These are phyloP conservation scores for Agrochola lychnidis DNA, from an alignment of 2,888 invertebrate species.

Conservation along the genomic window DNA sequence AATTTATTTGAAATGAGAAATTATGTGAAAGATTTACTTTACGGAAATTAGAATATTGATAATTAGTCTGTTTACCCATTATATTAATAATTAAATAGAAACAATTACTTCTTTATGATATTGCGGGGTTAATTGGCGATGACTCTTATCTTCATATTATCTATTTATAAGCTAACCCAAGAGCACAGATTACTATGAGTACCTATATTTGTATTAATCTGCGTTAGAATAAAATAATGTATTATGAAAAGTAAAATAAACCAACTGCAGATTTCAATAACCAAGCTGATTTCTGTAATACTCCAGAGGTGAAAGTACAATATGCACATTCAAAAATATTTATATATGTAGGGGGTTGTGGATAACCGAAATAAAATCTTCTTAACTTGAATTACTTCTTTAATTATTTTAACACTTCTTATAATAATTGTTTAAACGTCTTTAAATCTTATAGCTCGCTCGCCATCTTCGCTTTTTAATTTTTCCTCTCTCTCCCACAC, in stretches of 20 bases:
- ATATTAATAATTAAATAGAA: constrained; percentile 27
- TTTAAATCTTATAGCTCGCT: too few relatives aligned
- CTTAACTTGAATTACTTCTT: too few relatives aligned
- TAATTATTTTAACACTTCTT: too few relatives aligned
- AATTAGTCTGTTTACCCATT: constrained; percentile 18
- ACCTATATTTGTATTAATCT: background rate
- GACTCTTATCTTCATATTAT: constrained; percentile 20
- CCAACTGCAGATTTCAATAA: background rate
- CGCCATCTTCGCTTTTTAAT: too few relatives aligned
- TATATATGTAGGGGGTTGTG: too few relatives aligned
- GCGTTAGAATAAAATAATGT: background rate
- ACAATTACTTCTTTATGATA: constrained; percentile 19
- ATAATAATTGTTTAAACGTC: too few relatives aligned
- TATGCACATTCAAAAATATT: too few relatives aligned
- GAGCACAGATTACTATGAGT: constrained; percentile 8
- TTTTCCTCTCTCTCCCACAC: too few relatives aligned
- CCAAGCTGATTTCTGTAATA: too few relatives aligned
- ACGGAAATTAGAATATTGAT: background rate
- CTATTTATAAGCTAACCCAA: background rate
- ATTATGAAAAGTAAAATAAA: background rate
- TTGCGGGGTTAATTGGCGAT: constrained; percentile 11
- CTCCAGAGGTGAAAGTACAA: too few relatives aligned
- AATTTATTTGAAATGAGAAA: background rate
- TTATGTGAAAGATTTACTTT: background rate
- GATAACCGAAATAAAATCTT: too few relatives aligned